Conservation (phyloP, 2,113 vertebrate genomes). For the Rhinopomastus cyanomelas region DNA sequence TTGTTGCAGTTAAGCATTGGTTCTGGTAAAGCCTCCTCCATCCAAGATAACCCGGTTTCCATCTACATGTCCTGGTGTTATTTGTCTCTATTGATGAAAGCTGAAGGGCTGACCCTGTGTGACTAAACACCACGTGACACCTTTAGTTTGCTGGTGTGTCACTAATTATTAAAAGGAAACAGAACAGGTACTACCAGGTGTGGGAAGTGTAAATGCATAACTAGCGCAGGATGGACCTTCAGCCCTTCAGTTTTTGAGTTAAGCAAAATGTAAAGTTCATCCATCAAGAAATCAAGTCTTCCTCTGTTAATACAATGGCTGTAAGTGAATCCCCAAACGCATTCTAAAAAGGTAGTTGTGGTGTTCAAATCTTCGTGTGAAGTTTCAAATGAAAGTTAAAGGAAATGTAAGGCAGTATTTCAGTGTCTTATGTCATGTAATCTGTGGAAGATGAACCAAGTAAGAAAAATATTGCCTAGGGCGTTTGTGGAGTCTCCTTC, state of each 20-base stretch:
- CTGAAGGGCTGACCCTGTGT: not conserved
- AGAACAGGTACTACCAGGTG: not conserved
- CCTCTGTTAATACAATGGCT: not conserved
- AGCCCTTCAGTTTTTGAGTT: not conserved
- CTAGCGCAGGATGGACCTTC: not conserved
- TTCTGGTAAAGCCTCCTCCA: not conserved
- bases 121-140: not conserved
- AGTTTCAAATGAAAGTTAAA: too few relatives aligned
- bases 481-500: too few relatives aligned
- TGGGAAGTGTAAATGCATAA: not conserved
- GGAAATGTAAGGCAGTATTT: too few relatives aligned
- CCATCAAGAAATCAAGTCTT: not conserved
- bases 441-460: too few relatives aligned
- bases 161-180: not conserved
- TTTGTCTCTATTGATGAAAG: not conserved
- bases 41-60: not conserved
- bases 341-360: not conserved
- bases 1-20: not conserved
- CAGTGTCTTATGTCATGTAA: too few relatives aligned
- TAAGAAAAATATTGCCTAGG: too few relatives aligned
- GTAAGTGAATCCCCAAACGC: not conserved
- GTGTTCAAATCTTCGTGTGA: too few relatives aligned
- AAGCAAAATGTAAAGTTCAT: not conserved
- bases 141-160: not conserved
- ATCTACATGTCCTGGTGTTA: not conserved